Evolutionary conservation across 2,888 invertebrate species (phyloP), one percentile per base, ranked within the genome.

Genomic region (Ichneumoninae sp.): DNA sequence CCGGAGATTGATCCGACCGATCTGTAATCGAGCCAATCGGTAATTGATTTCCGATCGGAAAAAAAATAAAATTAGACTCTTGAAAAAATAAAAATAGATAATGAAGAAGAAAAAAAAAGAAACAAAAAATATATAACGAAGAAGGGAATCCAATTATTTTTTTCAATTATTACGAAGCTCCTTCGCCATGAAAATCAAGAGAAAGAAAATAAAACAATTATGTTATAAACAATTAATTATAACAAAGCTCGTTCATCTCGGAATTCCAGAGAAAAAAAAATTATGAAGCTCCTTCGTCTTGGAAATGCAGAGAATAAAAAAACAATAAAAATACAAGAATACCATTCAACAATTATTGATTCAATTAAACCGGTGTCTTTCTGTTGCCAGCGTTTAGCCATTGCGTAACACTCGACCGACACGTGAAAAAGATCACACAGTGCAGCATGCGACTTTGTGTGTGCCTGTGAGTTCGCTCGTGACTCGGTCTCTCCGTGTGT

Each of bases 381-480:
- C 40, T 65, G 54, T 40, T 60, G 57, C 33, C 54, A 70, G 54
- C 47, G 16, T 74, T 13, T 44, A 26, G 47, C 63, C 5, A 50
- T 83, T 83, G 63, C 73, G 83, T 73, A 83, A 83, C 57, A 30
- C 54, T 68, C 71, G 70, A 80, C 30, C 26, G 68, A 71, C 70
- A 63, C 75, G 76, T 77, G 66, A 66, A 63, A 66, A 40, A 50
- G 68, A 78, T 83, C 74, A 69, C 69, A 79, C 73, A 68, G 75
- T 47, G 66, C 50, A 66, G 70, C 80, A 50, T 50, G 80, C 19
- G 54, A 76, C 33, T 65, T 71, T 66, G 33, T 40, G 60, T 36
- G 54, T 22, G 54, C 13, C 36, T n/a, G 36, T 54, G 30, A 57
- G 54, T 22, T 68, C 30, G 47, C 57, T n/a, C 54, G 33, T 52